A percentile compares a stretch with the other conserved stretches of the same genome.
Evolutionary conservation across 1,140 invertebrate genomes (phyloP).

Genomic region (Zaprionus lachaisei): DNA sequence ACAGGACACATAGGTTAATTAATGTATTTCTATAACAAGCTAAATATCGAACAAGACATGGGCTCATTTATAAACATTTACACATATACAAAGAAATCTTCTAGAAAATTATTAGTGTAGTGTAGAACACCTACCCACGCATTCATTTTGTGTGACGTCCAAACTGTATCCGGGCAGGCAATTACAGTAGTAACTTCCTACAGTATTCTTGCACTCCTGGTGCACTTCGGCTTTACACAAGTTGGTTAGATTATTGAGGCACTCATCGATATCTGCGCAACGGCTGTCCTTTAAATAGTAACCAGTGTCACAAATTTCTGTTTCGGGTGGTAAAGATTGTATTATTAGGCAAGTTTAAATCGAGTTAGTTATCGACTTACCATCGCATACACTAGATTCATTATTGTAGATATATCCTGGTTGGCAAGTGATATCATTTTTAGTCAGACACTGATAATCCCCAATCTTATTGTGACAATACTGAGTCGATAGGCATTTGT

Average conservation of each 20-base stretch:
- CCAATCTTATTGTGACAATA: constrained; percentile 77
- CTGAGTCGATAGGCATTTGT: constrained; percentile 86
- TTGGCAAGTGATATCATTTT: constrained; percentile 51
- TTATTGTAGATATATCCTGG: constrained; percentile 48
- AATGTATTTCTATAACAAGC: neutral
- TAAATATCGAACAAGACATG: neutral
- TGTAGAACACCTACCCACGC: constrained; percentile 87
- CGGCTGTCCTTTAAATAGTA: constrained; percentile 61
- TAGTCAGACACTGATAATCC: constrained; percentile 64
- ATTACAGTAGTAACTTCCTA: constrained; percentile 91
- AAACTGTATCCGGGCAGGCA: constrained; percentile 91
- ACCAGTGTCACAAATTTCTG: constrained; percentile 83
- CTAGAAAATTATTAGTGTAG: too few species aligned
- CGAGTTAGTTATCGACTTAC: constrained; percentile 21
- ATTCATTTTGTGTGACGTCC: constrained; percentile 88
- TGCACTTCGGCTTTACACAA: constrained; percentile 87
- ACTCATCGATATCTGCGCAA: constrained; percentile 91
- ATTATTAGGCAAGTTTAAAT: neutral
- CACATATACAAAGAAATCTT: too few species aligned
- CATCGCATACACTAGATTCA: constrained; percentile 60
- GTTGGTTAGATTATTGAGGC: constrained; percentile 85
- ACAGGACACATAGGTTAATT: neutral
- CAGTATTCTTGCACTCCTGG: constrained; percentile 90
- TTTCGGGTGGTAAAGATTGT: neutral
- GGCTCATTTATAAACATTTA: too few species aligned